Conservation (phyloP, 2,797 vertebrate species). For the Astyanax mexicanus region DNA sequence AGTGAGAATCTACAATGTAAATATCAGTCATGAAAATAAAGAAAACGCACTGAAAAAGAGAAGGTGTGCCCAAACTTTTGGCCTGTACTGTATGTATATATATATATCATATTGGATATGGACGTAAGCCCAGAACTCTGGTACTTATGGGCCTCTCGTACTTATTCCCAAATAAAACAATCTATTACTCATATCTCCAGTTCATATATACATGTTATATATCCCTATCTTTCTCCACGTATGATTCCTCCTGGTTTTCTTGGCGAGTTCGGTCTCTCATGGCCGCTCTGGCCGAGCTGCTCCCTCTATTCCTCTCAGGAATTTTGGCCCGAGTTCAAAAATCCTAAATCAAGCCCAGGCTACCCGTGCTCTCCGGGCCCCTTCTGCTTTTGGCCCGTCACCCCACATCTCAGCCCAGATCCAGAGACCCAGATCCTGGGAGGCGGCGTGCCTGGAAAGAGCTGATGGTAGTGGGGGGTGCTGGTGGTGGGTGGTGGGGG, state of each 20-base stretch:
- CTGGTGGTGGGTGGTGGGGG: neutral
- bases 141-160: no score
- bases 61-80: no score
- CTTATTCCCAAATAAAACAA: no score
- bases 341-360: slow-evolving; percentile 79
- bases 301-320: slow-evolving; percentile 75
- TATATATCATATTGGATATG: no score
- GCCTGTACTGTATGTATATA: no score
- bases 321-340: slow-evolving; percentile 80
- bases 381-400: slow-evolving; percentile 64
- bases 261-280: slow-evolving; percentile 45
- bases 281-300: slow-evolving; percentile 65
- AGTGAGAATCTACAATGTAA: no score
- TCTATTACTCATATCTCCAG: no score
- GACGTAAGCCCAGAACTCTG: no score
- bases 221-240: neutral
- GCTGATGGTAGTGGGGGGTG: no score
- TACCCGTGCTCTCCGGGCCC: slow-evolving; percentile 67
- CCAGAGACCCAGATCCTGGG: slow-evolving; percentile 58
- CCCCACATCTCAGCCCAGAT: slow-evolving; percentile 70
- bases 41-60: no score
- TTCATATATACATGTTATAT: slow-evolving; percentile 59
- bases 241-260: slow-evolving; percentile 33
- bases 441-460: neutral
- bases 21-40: no score